These are phyloP conservation scores for Meles meles DNA, from an alignment of 2,113 vertebrate genomes.

Conservation along the genomic window DNA sequence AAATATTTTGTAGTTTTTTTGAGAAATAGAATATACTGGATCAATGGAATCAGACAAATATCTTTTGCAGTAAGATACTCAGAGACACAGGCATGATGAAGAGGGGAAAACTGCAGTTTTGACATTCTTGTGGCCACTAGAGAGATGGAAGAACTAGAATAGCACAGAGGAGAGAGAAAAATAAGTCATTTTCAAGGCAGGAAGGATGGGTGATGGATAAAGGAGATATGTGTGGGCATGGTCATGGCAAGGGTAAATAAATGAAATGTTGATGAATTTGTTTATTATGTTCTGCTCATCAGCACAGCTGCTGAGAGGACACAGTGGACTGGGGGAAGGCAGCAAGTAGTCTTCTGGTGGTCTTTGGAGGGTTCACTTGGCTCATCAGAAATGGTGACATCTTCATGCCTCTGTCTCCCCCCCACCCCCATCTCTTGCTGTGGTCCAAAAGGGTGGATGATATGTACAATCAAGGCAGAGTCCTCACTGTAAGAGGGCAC, in stretches of 20 bases:
- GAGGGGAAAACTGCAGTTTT: neutral
- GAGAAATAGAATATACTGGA: constrained; percentile 11
- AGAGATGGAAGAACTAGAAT: neutral
- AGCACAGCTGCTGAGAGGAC: neutral
- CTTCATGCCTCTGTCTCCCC: neutral
- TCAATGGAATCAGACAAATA: constrained; percentile 29
- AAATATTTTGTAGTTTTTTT: neutral
- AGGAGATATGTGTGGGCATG: neutral
- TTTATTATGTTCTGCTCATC: neutral
- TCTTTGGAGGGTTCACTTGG: neutral
- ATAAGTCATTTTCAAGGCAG: neutral
- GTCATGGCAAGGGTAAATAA: neutral
- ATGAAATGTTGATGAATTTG: neutral
- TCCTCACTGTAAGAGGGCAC: neutral
- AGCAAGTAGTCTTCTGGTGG: neutral
- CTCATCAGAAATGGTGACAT: neutral
- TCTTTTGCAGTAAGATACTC: neutral
- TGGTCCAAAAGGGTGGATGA: neutral
- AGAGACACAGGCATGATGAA: constrained; percentile 20
- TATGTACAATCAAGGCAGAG: fast-evolving
- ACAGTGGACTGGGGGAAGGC: neutral
- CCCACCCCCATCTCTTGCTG: neutral
- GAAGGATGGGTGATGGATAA: neutral
- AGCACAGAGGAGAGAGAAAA: neutral
- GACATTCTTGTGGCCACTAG: constrained; percentile 37